Conservation (phyloP, 2,113 vertebrate species). For the Trachemys scripta region DNA sequence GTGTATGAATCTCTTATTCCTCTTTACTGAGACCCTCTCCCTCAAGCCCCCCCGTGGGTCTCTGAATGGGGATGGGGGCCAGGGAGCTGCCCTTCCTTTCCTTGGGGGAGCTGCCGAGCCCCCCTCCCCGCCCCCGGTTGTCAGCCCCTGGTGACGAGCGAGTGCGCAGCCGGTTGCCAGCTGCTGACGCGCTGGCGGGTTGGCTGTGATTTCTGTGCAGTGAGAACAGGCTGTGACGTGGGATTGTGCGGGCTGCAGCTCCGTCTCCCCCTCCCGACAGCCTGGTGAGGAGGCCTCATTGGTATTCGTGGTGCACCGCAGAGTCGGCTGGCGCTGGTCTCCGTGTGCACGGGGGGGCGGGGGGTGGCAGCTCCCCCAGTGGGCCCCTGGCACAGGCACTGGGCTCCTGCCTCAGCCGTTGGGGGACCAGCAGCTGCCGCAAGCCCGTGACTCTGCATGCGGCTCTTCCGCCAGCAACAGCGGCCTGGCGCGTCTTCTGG, state of each 20-base stretch:
- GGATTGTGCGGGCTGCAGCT: neutral
- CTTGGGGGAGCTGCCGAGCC: neutral
- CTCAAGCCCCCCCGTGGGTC: neutral
- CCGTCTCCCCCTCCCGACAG: neutral
- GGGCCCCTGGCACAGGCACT: neutral
- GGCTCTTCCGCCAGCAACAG: too few species aligned
- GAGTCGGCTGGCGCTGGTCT: neutral
- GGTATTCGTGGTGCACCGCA: neutral
- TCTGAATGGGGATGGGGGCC: rapidly evolving
- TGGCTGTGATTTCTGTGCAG: neutral
- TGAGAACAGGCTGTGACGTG: neutral
- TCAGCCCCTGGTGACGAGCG: neutral
- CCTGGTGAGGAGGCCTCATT: constrained; percentile 21
- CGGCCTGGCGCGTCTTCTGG: too few species aligned
- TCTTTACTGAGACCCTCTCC: neutral
- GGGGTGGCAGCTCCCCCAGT: neutral
- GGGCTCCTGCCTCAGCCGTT: neutral
- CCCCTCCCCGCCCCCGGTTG: too few species aligned
- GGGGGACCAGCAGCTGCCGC: too few species aligned
- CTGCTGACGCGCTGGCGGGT: neutral
- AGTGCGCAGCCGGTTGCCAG: neutral
- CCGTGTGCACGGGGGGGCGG: neutral
- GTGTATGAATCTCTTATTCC: rapidly evolving
- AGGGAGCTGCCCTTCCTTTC: neutral
- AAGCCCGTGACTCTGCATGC: too few species aligned